Evolutionary conservation across 2,113 vertebrate genomes (phyloP).

Genomic region (Sphyrna mokarran): DNA sequence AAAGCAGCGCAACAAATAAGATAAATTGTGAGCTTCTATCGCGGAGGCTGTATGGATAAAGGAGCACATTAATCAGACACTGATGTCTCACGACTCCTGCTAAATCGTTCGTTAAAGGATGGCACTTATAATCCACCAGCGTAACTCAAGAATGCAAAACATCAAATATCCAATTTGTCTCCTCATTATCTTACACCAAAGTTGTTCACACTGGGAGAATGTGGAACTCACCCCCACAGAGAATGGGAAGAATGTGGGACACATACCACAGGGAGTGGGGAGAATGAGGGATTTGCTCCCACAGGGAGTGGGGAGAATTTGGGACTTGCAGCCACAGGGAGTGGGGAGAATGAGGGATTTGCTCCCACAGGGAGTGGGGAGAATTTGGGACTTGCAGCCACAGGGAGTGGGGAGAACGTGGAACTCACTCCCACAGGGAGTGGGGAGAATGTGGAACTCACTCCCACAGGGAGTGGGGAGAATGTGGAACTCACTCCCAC

Average conservation of each 20-base stretch:
- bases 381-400: too few relatives aligned
- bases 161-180: not conserved
- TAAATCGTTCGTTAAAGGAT: not conserved
- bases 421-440: too few relatives aligned
- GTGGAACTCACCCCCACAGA: not conserved
- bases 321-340: too few relatives aligned
- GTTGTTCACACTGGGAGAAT: not conserved
- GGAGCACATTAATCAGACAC: not conserved
- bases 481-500: not conserved
- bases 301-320: too few relatives aligned
- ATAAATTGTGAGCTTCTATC: conserved; percentile 25
- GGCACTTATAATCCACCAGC: not conserved
- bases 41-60: not conserved
- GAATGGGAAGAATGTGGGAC: too few relatives aligned
- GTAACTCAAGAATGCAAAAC: not conserved
- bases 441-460: too few relatives aligned
- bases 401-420: too few relatives aligned
- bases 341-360: too few relatives aligned
- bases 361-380: too few relatives aligned
- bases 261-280: too few relatives aligned
- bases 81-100: not conserved
- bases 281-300: not conserved
- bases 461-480: too few relatives aligned
- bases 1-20: conserved; percentile 7
- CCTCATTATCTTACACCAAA: not conserved